Conservation (phyloP, 1,140 invertebrate species). For the Zaprionus kolodkinae region DNA sequence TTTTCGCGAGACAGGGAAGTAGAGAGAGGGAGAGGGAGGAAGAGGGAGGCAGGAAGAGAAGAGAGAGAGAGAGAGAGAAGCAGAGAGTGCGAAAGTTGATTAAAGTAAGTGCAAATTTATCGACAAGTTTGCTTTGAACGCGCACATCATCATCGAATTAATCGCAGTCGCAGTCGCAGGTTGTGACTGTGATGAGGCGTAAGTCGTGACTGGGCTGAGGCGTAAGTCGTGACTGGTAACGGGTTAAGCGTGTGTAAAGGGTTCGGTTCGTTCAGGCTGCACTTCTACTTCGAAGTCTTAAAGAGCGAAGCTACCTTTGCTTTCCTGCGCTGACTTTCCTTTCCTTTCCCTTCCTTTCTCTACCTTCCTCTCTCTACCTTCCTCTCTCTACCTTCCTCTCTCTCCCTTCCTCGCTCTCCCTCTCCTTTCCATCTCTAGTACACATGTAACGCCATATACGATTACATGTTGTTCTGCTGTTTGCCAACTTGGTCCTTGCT, state of each 20-base stretch:
- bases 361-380: neutral
- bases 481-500: neutral
- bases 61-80: neutral
- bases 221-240: neutral
- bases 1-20: neutral
- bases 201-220: neutral
- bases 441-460: neutral
- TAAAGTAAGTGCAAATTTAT: constrained; percentile 6
- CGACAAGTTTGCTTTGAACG: neutral
- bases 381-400: neutral
- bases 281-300: neutral
- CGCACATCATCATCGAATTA: neutral
- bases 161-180: neutral
- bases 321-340: no score
- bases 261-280: no score
- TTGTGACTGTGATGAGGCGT: neutral
- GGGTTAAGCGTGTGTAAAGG: no score
- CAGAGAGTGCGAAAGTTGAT: constrained; percentile 1
- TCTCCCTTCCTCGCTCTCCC: neutral
- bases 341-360: neutral
- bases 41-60: neutral
- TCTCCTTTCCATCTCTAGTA: neutral
- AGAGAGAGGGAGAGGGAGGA: neutral
- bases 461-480: neutral
- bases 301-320: neutral